These are phyloP conservation scores for Megaceryle torquata DNA, from an alignment of 2,113 vertebrate species.

Conservation along the genomic window DNA sequence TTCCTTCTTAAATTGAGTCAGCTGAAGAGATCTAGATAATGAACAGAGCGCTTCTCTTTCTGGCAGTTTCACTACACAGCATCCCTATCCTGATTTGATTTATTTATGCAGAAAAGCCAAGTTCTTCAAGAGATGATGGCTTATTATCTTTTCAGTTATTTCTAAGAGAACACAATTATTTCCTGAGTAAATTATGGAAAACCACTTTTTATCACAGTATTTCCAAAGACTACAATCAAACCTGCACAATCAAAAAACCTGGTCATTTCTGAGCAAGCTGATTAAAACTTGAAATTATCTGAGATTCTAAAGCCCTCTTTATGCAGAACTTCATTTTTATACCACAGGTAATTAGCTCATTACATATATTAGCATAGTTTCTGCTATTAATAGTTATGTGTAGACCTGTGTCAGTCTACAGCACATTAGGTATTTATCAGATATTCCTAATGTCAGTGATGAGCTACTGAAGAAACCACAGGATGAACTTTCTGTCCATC, in stretches of 20 bases:
- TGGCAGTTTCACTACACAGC: neutral
- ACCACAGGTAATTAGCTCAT: neutral
- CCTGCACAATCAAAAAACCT: fast-evolving
- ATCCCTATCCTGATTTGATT: neutral
- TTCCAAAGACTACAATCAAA: neutral
- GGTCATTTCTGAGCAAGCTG: neutral
- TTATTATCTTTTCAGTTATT: neutral
- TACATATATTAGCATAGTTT: neutral
- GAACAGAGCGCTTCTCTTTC: neutral
- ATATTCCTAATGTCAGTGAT: neutral
- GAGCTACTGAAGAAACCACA: neutral
- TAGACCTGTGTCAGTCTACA: neutral
- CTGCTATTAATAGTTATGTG: neutral
- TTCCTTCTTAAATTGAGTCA: neutral
- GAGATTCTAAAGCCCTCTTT: neutral
- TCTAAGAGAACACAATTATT: neutral
- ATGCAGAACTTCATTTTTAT: neutral
- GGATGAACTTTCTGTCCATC: neutral
- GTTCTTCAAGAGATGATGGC: neutral
- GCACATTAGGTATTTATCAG: neutral
- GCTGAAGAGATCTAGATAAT: constrained; percentile 2
- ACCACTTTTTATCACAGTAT: neutral
- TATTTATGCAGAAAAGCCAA: neutral
- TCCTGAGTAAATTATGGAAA: neutral
- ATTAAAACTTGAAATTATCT: neutral